Percentiles rank a stretch among this genome's conserved stretches.
Evolutionary conservation across 2,888 invertebrate species (phyloP).

Genomic region (Himalopsyche anomala): DNA sequence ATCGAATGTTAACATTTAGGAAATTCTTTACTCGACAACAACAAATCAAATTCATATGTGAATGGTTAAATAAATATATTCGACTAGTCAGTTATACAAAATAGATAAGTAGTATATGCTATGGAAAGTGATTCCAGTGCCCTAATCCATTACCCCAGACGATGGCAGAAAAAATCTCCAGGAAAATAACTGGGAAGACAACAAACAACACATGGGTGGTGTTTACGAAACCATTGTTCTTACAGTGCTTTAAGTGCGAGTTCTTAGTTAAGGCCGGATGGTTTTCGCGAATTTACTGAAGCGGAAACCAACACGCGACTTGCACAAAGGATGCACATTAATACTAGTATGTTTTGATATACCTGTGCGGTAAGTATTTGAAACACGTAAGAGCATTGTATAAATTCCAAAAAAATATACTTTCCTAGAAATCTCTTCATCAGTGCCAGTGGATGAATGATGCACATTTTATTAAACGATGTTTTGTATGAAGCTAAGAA

Average conservation of each 20-base stretch:
- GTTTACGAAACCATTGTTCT: neutral
- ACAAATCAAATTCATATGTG: too few species aligned
- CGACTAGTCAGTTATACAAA: too few species aligned
- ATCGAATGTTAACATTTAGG: too few species aligned
- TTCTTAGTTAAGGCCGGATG: slow-evolving; percentile 19
- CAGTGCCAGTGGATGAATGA: too few species aligned
- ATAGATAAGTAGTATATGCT: too few species aligned
- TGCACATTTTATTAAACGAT: too few species aligned
- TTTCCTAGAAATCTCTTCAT: neutral
- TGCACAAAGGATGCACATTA: slow-evolving; percentile 15
- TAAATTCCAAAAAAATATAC: neutral
- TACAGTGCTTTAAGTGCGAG: neutral
- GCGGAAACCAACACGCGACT: slow-evolving; percentile 31
- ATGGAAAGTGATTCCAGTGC: neutral
- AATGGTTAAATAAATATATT: too few species aligned
- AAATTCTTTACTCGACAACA: too few species aligned
- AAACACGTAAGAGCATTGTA: neutral
- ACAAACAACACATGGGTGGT: neutral
- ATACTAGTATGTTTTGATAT: neutral
- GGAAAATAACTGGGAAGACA: slow-evolving; percentile 3
- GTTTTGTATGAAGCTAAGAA: too few species aligned
- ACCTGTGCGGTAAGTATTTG: neutral
- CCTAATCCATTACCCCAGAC: neutral
- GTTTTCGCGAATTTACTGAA: slow-evolving; percentile 37
- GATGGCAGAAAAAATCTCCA: neutral